Base-by-base conservation (phyloP, 2,797 vertebrate species). In the Lophius americanus region DNA sequence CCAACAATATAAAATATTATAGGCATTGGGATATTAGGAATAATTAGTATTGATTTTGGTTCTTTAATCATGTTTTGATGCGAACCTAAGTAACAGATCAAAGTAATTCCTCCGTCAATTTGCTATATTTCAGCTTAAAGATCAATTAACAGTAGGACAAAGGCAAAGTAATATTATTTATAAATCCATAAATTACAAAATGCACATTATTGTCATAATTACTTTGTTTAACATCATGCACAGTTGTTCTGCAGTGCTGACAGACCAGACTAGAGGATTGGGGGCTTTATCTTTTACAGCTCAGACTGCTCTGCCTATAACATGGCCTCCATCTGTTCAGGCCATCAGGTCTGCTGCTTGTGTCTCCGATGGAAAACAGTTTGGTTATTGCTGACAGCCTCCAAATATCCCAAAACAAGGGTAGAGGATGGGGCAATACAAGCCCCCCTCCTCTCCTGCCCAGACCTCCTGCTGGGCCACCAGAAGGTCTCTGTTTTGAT, bases 401-500 rank as follows among this genome's bases (percentile, higher is more conserved):
- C 64, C 73, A 84, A 85, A 78, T 72, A 83, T 70, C 68, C 64
- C 75, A 70, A 39, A 76, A 81, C 9, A 41, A 60, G 46, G 68
- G 51, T 61, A 61, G 75, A 60, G 41, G 37, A 50, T 51, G 13
- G 56, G 64, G 55, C 72, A 64, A 36, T 58, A 37, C 14, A 47
- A 62, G 68, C 50, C 47, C 36, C 13, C 35, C 56, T n/a, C 36
- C 42, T 14, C 35, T 23, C 32, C 9, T 46, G 59, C n/a, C 52
- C 48, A 70, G 46, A 58, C 65, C 78, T 60, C 87, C 88, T 74
- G 76, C 86, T 56, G 91, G 78, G 85, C 72, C 83, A 84, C 86
- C 92, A 93, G 82, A 93, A 93, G 91, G 91, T 56, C 82, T 69
- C 9, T 93, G 90, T 92, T 93, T 88, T 88, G 55, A 90, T 75